Evolutionary conservation across 2,113 vertebrate genomes (phyloP).

Genomic region (Pristiophorus japonicus): DNA sequence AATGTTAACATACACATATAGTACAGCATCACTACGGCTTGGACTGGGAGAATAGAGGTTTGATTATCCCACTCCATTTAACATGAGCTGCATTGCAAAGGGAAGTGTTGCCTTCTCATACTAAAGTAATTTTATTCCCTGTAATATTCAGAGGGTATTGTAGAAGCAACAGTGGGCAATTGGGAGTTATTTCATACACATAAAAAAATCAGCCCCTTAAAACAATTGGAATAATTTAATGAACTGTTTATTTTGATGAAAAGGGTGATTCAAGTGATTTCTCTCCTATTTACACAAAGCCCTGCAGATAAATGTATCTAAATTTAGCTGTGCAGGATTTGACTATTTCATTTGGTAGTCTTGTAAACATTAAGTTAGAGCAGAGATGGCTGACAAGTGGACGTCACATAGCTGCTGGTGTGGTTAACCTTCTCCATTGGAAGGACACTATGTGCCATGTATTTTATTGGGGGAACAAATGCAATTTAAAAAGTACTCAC

Average conservation of each 20-base stretch:
- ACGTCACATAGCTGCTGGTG: background rate
- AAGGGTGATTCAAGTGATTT: background rate
- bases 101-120: background rate
- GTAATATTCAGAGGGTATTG: background rate
- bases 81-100: background rate
- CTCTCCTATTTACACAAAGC: background rate
- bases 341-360: conserved; percentile 21
- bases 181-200: background rate
- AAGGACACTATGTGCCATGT: background rate
- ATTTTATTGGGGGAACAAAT: background rate
- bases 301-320: background rate
- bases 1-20: background rate
- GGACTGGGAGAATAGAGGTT: background rate
- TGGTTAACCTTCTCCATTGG: background rate
- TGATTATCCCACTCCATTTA: background rate
- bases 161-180: too few relatives aligned
- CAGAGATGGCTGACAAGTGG: background rate
- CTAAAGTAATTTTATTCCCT: background rate
- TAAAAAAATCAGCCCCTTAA: background rate
- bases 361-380: conserved; percentile 27
- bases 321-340: background rate
- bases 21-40: background rate
- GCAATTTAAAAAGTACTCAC: background rate
- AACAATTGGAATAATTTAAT: background rate
- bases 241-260: conserved; percentile 16